Evolutionary conservation across 2,888 invertebrate species (phyloP).

Genomic region (Neoitamus cyanurus): DNA sequence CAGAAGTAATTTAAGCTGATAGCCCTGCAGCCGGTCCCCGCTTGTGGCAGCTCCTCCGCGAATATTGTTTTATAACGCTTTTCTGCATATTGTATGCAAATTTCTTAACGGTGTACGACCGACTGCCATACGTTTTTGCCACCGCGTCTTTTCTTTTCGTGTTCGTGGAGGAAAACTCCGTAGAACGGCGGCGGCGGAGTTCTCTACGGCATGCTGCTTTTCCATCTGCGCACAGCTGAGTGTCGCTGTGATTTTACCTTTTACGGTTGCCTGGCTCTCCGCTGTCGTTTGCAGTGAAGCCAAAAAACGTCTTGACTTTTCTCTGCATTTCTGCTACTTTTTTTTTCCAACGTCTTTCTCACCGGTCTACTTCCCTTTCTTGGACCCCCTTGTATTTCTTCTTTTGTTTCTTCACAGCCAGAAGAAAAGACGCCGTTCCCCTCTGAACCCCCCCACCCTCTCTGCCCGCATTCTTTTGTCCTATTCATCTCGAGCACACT

Average conservation of each 20-base stretch:
- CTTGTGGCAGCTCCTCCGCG: neutral
- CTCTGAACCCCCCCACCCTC: too few relatives aligned
- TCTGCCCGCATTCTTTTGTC: neutral
- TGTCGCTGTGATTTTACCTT: constrained; percentile 3
- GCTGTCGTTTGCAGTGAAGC: neutral
- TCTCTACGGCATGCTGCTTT: neutral
- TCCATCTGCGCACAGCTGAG: neutral
- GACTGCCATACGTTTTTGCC: neutral
- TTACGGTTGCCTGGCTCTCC: constrained; percentile 11
- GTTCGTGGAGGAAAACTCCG: neutral
- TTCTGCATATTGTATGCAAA: constrained; percentile 50
- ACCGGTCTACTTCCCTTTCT: constrained; percentile 9
- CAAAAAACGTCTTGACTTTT: constrained; percentile 22
- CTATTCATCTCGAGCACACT: neutral
- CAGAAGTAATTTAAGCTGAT: constrained; percentile 1
- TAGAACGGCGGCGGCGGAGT: neutral
- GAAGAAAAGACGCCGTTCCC: neutral
- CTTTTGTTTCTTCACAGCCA: neutral
- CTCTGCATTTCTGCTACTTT: neutral
- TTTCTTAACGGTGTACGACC: constrained; percentile 48
- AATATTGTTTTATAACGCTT: constrained; percentile 16
- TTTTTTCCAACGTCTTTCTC: neutral
- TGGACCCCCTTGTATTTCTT: neutral
- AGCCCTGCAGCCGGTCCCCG: neutral
- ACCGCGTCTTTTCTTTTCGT: neutral